Percentiles rank a stretch among this genome's conserved stretches.
Conservation (phyloP, 2,888 invertebrate species). For the Agrenia bidenticulata region DNA sequence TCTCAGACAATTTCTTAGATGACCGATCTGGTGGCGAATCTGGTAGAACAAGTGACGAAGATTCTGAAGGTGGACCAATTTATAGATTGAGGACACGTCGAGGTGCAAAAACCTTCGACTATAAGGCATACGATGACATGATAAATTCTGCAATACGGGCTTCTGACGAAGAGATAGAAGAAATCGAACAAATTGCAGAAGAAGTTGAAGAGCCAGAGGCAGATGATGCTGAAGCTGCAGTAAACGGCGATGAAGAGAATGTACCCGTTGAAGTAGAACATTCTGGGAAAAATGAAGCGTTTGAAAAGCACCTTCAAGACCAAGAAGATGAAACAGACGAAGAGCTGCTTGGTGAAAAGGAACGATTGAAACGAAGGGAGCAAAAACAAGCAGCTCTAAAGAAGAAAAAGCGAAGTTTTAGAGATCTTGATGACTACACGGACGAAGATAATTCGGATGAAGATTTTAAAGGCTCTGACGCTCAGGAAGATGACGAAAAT, state of each 20-base stretch:
- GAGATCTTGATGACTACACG: constrained; percentile 74
- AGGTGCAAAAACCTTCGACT: constrained; percentile 73
- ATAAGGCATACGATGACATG: constrained; percentile 92
- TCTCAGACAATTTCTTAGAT: constrained; percentile 45
- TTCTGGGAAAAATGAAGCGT: constrained; percentile 48
- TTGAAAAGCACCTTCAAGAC: constrained; percentile 47
- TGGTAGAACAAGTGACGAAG: constrained; percentile 56
- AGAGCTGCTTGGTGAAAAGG: constrained; percentile 47
- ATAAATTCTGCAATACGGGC: constrained; percentile 86
- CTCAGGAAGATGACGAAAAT: constrained; percentile 63
- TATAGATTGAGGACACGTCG: constrained; percentile 80
- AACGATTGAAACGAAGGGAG: constrained; percentile 40
- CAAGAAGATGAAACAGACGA: constrained; percentile 45
- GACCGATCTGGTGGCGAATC: constrained; percentile 46
- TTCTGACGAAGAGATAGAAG: constrained; percentile 38
- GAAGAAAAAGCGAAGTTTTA: constrained; percentile 74
- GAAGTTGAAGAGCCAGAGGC: constrained; percentile 31
- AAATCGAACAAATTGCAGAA: constrained; percentile 20
- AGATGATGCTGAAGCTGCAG: constrained; percentile 51
- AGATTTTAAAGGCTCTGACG: constrained; percentile 81
- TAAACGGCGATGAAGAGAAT: constrained; percentile 30
- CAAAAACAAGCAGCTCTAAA: constrained; percentile 52
- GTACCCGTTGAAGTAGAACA: constrained; percentile 23
- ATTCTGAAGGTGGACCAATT: constrained; percentile 67
- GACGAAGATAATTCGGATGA: constrained; percentile 82